phyloP scores from a whole-genome alignment of 2,888 invertebrate species.

The Agriopis marginaria region DNA sequence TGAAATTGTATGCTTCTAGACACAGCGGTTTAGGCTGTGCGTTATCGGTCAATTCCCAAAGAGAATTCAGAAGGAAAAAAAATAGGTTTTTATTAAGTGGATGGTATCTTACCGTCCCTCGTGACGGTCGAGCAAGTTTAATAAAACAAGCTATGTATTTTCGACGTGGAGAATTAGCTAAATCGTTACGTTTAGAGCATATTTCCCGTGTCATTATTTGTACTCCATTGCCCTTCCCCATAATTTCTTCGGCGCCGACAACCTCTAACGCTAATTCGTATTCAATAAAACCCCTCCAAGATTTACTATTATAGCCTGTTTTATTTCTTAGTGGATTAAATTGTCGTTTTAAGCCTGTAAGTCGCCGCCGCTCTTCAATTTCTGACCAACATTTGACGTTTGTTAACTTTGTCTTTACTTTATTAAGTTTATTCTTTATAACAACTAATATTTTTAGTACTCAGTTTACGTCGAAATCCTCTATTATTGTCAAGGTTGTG shows the following conservation, averaged over 20 bases:
- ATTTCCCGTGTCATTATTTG: slow-evolving; percentile 3
- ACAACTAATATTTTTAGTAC: neutral
- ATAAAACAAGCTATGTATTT: neutral
- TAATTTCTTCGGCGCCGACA: slow-evolving; percentile 10
- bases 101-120: no score
- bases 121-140: no score
- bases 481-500: slow-evolving; percentile 27
- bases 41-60: no score
- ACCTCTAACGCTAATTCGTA: slow-evolving; percentile 14
- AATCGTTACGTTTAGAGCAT: neutral
- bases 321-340: slow-evolving; percentile 18
- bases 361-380: slow-evolving; percentile 1
- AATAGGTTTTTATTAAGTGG: no score
- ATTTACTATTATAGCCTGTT: slow-evolving; percentile 34
- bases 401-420: neutral
- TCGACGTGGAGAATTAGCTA: neutral
- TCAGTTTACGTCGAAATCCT: slow-evolving; percentile 10
- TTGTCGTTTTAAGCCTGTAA: slow-evolving; percentile 10
- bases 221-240: slow-evolving; percentile 9
- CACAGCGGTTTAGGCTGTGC: no score
- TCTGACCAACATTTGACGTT: neutral
- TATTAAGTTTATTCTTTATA: neutral
- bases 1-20: neutral
- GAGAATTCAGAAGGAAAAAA: no score
- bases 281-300: slow-evolving; percentile 20